These are phyloP conservation scores for Smithornis capensis DNA, from an alignment of 2,113 vertebrate species.

Conservation along the genomic window DNA sequence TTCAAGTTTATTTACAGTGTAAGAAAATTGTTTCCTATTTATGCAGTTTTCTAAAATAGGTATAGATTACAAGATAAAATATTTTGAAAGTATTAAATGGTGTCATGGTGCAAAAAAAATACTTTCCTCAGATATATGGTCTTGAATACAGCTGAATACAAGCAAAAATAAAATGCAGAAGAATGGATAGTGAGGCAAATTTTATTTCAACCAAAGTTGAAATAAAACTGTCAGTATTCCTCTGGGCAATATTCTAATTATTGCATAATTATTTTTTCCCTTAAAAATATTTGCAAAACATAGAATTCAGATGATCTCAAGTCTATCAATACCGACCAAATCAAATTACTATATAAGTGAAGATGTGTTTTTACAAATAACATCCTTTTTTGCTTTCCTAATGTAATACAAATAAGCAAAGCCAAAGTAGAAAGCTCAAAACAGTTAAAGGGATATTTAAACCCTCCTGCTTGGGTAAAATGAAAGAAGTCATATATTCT, in stretches of 20 bases:
- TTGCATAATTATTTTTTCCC: neutral
- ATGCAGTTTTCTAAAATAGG: neutral
- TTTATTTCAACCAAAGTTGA: neutral
- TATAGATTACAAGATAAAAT: neutral
- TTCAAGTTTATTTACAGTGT: neutral
- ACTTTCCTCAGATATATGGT: neutral
- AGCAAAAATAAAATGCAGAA: neutral
- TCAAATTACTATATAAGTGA: neutral
- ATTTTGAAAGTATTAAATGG: neutral
- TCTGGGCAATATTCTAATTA: neutral
- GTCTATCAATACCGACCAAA: neutral
- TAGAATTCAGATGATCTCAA: neutral
- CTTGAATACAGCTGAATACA: neutral
- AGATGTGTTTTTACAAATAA: neutral
- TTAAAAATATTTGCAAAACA: neutral
- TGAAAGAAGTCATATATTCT: neutral
- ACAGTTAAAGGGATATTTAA: neutral
- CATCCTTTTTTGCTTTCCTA: neutral
- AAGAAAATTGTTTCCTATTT: neutral
- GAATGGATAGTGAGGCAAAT: neutral
- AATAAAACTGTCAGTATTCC: neutral
- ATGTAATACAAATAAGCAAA: neutral
- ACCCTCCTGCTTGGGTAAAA: neutral
- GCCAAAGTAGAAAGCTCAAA: neutral
- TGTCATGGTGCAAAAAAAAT: neutral